Conservation (phyloP, 1,140 invertebrate genomes). For the Anastrepha ludens region DNA sequence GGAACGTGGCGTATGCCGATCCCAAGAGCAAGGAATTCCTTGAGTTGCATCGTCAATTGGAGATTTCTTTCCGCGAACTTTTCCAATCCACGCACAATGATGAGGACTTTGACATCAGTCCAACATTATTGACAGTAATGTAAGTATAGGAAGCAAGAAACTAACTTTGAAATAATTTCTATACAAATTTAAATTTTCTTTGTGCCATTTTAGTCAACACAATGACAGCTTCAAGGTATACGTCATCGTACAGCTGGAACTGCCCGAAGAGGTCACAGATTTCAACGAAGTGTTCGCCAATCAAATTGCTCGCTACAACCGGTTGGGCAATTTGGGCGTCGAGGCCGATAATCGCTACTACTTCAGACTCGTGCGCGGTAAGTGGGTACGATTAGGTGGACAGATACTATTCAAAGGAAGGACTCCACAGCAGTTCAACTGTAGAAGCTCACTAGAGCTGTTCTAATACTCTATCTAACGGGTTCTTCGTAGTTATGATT, state of each 20-base stretch:
- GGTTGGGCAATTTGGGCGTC: conserved; percentile 60
- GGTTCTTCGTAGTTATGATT: neutral
- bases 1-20: conserved; percentile 45
- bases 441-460: neutral
- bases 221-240: conserved; percentile 62
- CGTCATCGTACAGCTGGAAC: conserved; percentile 62
- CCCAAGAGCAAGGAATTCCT: conserved; percentile 57
- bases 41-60: conserved; percentile 59
- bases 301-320: conserved; percentile 59
- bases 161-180: no score
- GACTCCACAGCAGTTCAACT: neutral
- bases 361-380: conserved; percentile 62
- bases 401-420: neutral
- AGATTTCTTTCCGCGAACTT: conserved; percentile 58
- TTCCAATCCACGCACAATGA: conserved; percentile 61
- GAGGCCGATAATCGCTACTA: conserved; percentile 59
- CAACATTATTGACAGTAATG: conserved; percentile 60
- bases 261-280: conserved; percentile 60
- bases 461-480: neutral
- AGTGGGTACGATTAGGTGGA: conserved; percentile 56
- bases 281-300: conserved; percentile 61
- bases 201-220: conserved; percentile 58
- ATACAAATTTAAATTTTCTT: neutral
- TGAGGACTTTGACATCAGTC: conserved; percentile 61
- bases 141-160: conserved; percentile 57